Base-by-base conservation (phyloP, 2,797 vertebrate species). In the Microcaecilia unicolor region DNA sequence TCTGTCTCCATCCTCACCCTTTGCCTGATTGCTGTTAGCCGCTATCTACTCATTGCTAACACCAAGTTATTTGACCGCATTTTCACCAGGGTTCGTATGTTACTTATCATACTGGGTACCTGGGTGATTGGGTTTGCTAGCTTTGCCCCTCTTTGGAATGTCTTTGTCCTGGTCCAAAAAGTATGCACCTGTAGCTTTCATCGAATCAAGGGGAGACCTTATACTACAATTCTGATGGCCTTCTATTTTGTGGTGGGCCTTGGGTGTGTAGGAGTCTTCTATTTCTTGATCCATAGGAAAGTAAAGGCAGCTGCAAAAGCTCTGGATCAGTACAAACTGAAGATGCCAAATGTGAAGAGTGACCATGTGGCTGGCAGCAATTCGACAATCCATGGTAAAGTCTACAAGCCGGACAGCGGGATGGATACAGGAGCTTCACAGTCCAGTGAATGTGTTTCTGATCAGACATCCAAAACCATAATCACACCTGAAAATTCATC, bases 101-200 rank as follows among this genome's bases (percentile, higher is more conserved):
- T 39, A 4, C 13, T 82, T 15, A 81, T 86, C 2, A 34, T 88
- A 8, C 25, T 60, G 26, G 63, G 61, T 30, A 63, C 81, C 2
- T 95, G 90, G 91, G 66, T 44, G 0, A 31, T 89, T 0, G 83
- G 79, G 1, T 24, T 86, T 25, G 72, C 43, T 41, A 90, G 88
- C 64, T 89, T 92, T 7, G 69, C 39, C 14, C 91, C 91, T 0
- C 77, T 92, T 10, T 93, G 89, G 91, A 7, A 51, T 1, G 62
- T 85, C 15, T 95, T 75, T 0, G 64, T 78, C 13, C 82, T 93
- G 9, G 83, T 86, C 18, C 85, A 84, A 1, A 66, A 88, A 18
- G 91, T 93, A 22, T 93, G 91, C 57, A 92, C 91, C 6, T 95
- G 91, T 65, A 93, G 91, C 57, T 93, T 95, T 59, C 76, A 95